Base-by-base conservation (phyloP, 2,113 vertebrate species). In the Garra rufa region DNA sequence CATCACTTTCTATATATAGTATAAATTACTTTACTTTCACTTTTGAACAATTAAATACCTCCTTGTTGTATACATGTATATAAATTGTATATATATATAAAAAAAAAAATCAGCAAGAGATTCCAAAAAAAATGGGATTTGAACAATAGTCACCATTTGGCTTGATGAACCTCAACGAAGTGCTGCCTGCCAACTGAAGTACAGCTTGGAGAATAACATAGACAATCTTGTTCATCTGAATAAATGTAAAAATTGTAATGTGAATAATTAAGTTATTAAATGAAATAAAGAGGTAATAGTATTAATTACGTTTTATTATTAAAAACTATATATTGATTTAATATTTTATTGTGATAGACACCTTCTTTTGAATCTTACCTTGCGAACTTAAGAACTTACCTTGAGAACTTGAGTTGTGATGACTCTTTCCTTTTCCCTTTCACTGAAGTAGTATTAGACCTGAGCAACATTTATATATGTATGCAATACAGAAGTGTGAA, bases 181-280 rank as follows among this genome's bases (percentile, higher is more conserved):
- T 78, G 77, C 61, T 44, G 34, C 81, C 52, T 30, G 84, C 70
- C 55, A 2, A 14, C 38, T 63, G 85, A 80, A 83, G 71, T 9
- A 91, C 52, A 0, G 52, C 41, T 76, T 26, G 88, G 59, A 94
- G 82, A 46, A 86, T 11, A 30, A 89, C 0, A 9, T 91, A 34
- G 14, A 91, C 7, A 9, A 92, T 63, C 4, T 38, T 1, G 5
- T 34, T 55, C 93, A 94, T 95, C 94, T 95, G 85, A 38, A 78
- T 48, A 84, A 67, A 21, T 76, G 52, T n/a, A 80, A 3, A 63
- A 83, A 1, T 28, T 48, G 0, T 24, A 46, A 41, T 19, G 21
- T 38, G 30, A 55, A 55, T 19, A 55, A 21, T n/a, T 21, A 55
- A 21, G 19, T 21, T n/a, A 55, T 19, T 21, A 55, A 55, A 55